These are phyloP conservation scores for Lepidurus apus DNA, from an alignment of 1,140 invertebrate species.

Conservation along the genomic window DNA sequence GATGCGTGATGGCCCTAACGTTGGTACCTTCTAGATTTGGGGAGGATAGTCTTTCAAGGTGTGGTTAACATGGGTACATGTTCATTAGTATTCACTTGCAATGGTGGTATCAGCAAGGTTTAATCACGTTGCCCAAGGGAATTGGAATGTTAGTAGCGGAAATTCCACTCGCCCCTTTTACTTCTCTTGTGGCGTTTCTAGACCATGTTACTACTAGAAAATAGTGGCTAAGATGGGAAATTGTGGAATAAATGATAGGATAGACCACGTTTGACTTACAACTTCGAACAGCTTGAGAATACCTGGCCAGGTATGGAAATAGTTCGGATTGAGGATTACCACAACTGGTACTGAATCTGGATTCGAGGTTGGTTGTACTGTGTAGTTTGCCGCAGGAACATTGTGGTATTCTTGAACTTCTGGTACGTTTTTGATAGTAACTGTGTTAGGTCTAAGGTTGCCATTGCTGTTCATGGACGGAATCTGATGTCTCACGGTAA, in stretches of 20 bases:
- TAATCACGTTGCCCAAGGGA: no score
- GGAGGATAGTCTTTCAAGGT: no score
- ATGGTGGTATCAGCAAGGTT: no score
- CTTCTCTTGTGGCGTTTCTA: no score
- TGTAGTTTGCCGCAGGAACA: not conserved
- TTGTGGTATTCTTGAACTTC: not conserved
- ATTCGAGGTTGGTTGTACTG: not conserved
- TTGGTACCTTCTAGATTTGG: no score
- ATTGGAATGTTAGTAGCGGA: no score
- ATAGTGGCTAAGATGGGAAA: not conserved
- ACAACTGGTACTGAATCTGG: not conserved
- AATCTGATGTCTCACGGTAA: not conserved
- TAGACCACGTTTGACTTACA: conserved; percentile 43
- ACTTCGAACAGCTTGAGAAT: conserved; percentile 50
- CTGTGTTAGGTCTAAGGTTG: not conserved
- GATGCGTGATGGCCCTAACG: not conserved
- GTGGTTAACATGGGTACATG: no score
- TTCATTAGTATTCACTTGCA: no score
- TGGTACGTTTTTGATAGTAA: not conserved
- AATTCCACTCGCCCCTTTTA: no score
- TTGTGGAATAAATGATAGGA: not conserved
- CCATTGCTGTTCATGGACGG: not conserved
- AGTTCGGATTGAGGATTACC: conserved; percentile 46
- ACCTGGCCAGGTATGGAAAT: conserved; percentile 51
- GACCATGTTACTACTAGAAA: no score